Percentiles rank a stretch among this genome's conserved stretches.
Evolutionary conservation across 2,113 vertebrate genomes (phyloP).

Genomic region (Zootoca vivipara): DNA sequence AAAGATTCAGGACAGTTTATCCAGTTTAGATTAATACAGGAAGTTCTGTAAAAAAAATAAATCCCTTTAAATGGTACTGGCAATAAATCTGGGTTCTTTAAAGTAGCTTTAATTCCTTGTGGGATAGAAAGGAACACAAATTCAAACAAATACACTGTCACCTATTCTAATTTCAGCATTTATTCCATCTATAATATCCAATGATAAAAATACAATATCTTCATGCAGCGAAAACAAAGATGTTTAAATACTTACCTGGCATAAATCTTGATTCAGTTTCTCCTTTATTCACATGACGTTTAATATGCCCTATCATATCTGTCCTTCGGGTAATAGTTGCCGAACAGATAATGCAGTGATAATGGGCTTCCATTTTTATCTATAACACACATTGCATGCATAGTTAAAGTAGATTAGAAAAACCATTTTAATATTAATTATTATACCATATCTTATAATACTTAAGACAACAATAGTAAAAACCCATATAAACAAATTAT

Average conservation of each 20-base stretch:
- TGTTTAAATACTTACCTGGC: slow-evolving; percentile 62
- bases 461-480: background rate
- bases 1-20: background rate
- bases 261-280: slow-evolving; percentile 90
- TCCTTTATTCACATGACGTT: slow-evolving; percentile 92
- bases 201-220: background rate
- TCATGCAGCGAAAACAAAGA: background rate
- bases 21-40: no score
- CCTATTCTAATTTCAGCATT: background rate
- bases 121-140: background rate
- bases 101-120: background rate
- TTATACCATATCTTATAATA: background rate
- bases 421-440: background rate
- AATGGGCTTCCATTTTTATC: slow-evolving; percentile 89
- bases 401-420: slow-evolving; percentile 2
- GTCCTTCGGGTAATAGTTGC: slow-evolving; percentile 90
- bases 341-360: slow-evolving; percentile 95
- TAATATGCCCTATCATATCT: slow-evolving; percentile 95
- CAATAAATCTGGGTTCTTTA: background rate
- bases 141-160: background rate
- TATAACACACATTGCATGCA: slow-evolving; percentile 48
- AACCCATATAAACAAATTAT: background rate
- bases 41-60: background rate
- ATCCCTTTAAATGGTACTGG: background rate
- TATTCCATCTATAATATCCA: background rate